Conservation (phyloP, 2,797 vertebrate species). For the Pseudopleuronectes americanus region DNA sequence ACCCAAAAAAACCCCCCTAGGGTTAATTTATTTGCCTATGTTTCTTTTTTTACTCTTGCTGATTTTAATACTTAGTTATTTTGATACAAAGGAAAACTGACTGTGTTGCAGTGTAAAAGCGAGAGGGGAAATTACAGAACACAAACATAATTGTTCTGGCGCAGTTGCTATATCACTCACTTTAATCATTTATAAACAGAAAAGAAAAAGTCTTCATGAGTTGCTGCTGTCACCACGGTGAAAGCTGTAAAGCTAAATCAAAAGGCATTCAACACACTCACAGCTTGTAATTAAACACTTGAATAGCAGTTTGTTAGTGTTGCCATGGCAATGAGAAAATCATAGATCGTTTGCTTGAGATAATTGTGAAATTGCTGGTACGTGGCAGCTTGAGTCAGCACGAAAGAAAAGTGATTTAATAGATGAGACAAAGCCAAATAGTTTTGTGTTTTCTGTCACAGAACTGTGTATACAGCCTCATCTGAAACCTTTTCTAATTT, state of each 20-base stretch:
- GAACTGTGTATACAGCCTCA: not conserved
- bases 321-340: constrained; percentile 14
- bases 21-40: not conserved
- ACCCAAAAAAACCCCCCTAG: no score
- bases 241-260: not conserved
- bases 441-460: not conserved
- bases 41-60: not conserved
- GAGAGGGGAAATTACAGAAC: no score
- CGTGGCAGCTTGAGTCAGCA: not conserved
- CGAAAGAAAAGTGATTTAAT: not conserved
- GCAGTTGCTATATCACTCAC: no score
- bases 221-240: not conserved
- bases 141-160: no score
- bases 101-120: no score
- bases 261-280: not conserved
- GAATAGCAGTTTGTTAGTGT: not conserved
- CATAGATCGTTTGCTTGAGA: not conserved
- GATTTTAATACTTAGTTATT: not conserved
- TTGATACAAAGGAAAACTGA: no score
- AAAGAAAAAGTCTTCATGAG: not conserved
- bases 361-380: not conserved
- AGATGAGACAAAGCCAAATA: constrained; percentile 3
- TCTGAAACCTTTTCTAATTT: not conserved
- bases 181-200: no score
- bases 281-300: not conserved